These are phyloP conservation scores for Synergus laeviventris DNA, from an alignment of 2,888 invertebrate species.

Conservation along the genomic window DNA sequence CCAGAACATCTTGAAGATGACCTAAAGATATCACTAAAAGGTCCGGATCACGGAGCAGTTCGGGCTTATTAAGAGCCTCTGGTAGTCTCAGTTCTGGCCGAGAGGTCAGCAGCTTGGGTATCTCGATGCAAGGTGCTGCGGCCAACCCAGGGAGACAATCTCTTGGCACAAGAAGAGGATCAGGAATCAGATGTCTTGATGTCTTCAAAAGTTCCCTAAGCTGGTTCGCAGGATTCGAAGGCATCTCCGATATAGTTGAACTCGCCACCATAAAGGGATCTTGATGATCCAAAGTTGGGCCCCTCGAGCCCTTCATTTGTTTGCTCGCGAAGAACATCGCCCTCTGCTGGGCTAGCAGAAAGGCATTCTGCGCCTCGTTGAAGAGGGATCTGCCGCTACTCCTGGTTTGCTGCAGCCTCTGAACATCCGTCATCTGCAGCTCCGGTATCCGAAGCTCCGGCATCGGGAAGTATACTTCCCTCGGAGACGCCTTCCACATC, in stretches of 20 bases:
- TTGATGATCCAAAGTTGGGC: background rate
- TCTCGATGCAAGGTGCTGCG: conserved; percentile 85
- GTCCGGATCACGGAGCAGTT: conserved; percentile 86
- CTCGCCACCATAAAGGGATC: conserved; percentile 45
- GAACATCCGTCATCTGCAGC: conserved; percentile 54
- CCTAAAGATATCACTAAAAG: conserved; percentile 86
- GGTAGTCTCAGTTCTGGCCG: conserved; percentile 86
- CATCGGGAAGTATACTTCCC: conserved; percentile 48
- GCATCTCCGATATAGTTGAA: conserved; percentile 58
- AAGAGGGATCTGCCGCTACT: background rate
- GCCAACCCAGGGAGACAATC: conserved; percentile 84
- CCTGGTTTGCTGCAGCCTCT: conserved; percentile 23
- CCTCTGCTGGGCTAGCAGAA: conserved; percentile 13
- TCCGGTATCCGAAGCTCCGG: conserved; percentile 51
- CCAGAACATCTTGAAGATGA: conserved; percentile 79
- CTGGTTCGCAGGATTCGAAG: conserved; percentile 81
- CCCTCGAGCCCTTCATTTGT: background rate
- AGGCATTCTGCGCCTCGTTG: background rate
- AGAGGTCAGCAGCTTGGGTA: conserved; percentile 84
- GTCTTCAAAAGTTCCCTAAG: conserved; percentile 83
- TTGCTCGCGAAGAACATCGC: conserved; percentile 24
- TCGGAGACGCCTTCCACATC: background rate
- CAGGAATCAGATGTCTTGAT: conserved; percentile 85
- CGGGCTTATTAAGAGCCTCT: conserved; percentile 85
- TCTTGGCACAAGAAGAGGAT: conserved; percentile 88